Conservation (phyloP, 1,140 invertebrate species). For the Tetragnatha versicolor region DNA sequence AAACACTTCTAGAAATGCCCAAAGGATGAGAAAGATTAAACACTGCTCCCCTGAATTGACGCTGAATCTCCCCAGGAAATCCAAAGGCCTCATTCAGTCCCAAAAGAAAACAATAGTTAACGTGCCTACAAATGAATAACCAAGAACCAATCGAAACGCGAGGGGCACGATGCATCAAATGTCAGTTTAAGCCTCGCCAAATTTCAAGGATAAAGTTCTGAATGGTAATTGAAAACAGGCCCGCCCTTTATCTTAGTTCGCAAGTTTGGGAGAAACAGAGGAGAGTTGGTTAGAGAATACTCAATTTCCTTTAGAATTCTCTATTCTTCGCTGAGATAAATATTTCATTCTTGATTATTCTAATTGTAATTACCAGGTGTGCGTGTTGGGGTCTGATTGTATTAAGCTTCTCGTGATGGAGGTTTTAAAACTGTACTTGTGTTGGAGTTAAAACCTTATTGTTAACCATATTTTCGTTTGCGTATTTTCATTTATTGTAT, state of each 20-base stretch:
- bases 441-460: no score
- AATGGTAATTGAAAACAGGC: not conserved
- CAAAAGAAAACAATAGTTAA: not conserved
- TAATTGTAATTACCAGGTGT: no score
- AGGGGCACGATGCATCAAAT: not conserved
- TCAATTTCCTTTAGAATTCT: no score
- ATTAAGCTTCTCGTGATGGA: no score
- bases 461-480: no score
- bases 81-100: not conserved
- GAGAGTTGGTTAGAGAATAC: not conserved
- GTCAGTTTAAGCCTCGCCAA: not conserved
- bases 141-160: not conserved
- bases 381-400: no score
- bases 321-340: no score
- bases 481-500: no score
- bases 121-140: not conserved
- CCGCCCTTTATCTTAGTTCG: no score
- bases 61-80: not conserved
- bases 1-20: not conserved
- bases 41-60: not conserved
- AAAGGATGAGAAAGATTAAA: not conserved
- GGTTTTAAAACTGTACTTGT: no score
- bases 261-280: not conserved
- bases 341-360: no score
- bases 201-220: not conserved